Percentiles rank a stretch among this genome's conserved stretches.
phyloP scores from a whole-genome alignment of 2,888 invertebrate species.

The Hylaea fasciaria region DNA sequence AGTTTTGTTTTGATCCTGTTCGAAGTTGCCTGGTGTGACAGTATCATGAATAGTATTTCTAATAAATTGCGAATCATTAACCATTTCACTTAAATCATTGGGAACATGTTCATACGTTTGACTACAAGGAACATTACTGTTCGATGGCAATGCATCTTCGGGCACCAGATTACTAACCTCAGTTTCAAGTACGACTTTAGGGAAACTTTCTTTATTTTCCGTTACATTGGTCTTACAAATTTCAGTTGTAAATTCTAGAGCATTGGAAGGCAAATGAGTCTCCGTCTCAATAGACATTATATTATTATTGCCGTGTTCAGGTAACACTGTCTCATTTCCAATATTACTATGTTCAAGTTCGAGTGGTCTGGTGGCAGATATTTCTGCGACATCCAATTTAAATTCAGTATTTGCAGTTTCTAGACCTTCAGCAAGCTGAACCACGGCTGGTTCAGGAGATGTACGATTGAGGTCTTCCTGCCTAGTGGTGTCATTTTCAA shows the following conservation, averaged over 20 bases:
- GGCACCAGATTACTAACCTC: background rate
- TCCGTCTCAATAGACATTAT: background rate
- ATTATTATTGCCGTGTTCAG: background rate
- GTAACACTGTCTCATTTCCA: background rate
- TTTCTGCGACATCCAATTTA: constrained; percentile 11
- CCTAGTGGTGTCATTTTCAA: background rate
- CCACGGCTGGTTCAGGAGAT: background rate
- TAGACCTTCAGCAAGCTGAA: background rate
- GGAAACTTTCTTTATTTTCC: constrained; percentile 5
- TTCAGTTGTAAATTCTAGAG: constrained; percentile 2
- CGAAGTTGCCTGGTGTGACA: background rate
- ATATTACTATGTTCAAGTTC: background rate
- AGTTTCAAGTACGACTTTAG: constrained; percentile 7
- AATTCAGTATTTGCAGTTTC: constrained; percentile 11
- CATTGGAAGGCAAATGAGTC: background rate
- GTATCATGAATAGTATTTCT: background rate
- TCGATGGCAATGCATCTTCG: constrained; percentile 2
- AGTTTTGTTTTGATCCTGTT: background rate
- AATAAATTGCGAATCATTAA: constrained; percentile 14
- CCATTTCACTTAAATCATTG: constrained; percentile 23
- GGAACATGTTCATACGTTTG: constrained; percentile 21
- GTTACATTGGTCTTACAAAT: constrained; percentile 9
- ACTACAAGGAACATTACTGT: background rate
- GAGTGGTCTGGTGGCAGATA: background rate
- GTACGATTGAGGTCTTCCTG: background rate